Percentiles rank a stretch among this genome's conserved stretches.
phyloP scores from a whole-genome alignment of 2,797 vertebrate species.

The Spinus pinus region DNA sequence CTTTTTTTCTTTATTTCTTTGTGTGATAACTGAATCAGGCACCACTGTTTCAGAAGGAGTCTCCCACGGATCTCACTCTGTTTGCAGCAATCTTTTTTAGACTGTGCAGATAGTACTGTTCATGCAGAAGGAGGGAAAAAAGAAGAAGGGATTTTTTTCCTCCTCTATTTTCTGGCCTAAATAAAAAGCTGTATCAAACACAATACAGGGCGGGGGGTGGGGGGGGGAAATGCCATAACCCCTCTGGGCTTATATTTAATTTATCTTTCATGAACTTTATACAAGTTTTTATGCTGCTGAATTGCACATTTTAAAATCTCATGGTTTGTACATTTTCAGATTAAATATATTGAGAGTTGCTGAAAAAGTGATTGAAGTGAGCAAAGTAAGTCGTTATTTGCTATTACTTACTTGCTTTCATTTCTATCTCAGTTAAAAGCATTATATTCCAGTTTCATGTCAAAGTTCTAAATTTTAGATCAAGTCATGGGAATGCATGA shows the following conservation, averaged over 20 bases:
- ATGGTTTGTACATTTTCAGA: neutral
- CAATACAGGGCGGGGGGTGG: accelerated
- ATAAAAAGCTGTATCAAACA: neutral
- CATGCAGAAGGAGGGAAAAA: neutral
- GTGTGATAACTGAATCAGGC: neutral
- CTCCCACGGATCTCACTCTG: neutral
- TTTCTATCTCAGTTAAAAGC: neutral
- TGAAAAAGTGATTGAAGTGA: neutral
- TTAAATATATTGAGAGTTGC: neutral
- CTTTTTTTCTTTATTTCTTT: neutral
- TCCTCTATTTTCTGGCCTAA: neutral
- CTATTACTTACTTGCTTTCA: neutral
- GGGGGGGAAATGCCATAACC: neutral
- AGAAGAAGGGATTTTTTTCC: neutral
- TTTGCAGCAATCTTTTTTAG: neutral
- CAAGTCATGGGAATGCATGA: neutral
- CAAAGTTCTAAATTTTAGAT: neutral
- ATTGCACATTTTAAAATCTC: neutral
- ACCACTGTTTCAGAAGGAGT: neutral
- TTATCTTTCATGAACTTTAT: neutral
- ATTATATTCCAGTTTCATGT: neutral
- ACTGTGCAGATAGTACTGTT: neutral
- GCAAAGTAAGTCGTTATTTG: neutral
- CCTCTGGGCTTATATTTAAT: neutral
- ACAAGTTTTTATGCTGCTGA: neutral